These are phyloP conservation scores for Aplodontia rufa DNA, from an alignment of 2,113 vertebrate genomes.

Conservation along the genomic window DNA sequence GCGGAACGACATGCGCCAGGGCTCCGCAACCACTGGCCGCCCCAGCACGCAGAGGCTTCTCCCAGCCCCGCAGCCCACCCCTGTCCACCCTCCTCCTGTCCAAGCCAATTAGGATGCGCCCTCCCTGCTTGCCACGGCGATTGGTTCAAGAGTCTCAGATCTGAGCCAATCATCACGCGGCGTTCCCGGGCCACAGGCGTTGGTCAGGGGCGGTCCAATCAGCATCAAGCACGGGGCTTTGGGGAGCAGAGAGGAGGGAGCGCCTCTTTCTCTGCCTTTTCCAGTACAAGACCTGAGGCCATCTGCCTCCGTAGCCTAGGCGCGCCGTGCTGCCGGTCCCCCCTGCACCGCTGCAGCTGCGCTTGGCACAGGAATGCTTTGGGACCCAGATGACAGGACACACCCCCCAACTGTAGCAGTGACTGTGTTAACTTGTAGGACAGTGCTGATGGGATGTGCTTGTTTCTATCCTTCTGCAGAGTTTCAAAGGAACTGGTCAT, in stretches of 20 bases:
- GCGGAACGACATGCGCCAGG: no score
- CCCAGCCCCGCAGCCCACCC: rapidly evolving
- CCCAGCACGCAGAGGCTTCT: rapidly evolving
- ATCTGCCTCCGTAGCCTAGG: not conserved
- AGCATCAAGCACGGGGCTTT: not conserved
- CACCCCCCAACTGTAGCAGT: not conserved
- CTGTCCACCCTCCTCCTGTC: rapidly evolving
- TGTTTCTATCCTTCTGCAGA: not conserved
- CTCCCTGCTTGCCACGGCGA: not conserved
- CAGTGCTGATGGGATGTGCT: not conserved
- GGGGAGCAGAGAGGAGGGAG: no score
- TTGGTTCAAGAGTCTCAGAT: not conserved
- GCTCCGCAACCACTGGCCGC: no score
- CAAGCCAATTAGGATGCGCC: not conserved
- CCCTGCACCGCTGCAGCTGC: not conserved
- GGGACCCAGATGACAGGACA: not conserved
- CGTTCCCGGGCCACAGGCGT: not conserved
- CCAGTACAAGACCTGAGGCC: not conserved
- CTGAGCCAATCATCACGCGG: conserved; percentile 19
- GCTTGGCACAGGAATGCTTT: not conserved
- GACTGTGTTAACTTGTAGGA: not conserved
- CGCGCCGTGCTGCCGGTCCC: not conserved
- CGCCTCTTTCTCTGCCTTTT: rapidly evolving
- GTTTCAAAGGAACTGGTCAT: not conserved
- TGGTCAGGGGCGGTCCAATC: not conserved